phyloP scores from a whole-genome alignment of 2,888 invertebrate genomes.

The Clivina fossor region DNA sequence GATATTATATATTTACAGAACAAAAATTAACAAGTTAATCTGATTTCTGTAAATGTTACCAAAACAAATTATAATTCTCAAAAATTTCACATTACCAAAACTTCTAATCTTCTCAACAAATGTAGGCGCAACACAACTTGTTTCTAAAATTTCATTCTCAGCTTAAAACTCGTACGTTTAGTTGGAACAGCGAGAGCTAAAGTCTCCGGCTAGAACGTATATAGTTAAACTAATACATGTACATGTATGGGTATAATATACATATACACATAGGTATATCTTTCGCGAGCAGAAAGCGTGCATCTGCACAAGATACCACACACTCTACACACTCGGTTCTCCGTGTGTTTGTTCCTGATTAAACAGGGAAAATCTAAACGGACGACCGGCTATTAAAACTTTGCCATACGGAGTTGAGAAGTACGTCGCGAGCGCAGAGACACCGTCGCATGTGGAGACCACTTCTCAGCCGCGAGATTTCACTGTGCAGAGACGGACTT shows the following conservation, averaged over 20 bases:
- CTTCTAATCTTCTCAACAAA: neutral
- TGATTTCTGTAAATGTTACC: constrained; percentile 16
- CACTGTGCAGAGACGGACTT: too few relatives aligned
- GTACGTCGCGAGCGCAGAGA: neutral
- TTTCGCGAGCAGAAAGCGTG: constrained; percentile 20
- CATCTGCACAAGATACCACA: too few relatives aligned
- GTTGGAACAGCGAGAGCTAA: too few relatives aligned
- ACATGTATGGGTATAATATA: too few relatives aligned
- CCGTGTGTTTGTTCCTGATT: constrained; percentile 29
- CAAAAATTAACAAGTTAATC: constrained; percentile 16
- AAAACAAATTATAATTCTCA: neutral
- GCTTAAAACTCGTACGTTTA: too few relatives aligned
- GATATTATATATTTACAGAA: too few relatives aligned
- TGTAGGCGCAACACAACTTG: neutral
- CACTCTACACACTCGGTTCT: too few relatives aligned
- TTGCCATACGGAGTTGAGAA: constrained; percentile 28
- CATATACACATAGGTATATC: too few relatives aligned
- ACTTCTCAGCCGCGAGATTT: too few relatives aligned
- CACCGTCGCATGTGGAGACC: too few relatives aligned
- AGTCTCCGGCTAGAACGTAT: too few relatives aligned
- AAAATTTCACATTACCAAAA: neutral
- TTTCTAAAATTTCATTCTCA: neutral
- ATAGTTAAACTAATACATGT: constrained; percentile 21
- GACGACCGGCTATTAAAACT: constrained; percentile 27
- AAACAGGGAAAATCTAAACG: constrained; percentile 30